Conservation (phyloP, 1,140 invertebrate species). For the Wiebesia pumilae region DNA sequence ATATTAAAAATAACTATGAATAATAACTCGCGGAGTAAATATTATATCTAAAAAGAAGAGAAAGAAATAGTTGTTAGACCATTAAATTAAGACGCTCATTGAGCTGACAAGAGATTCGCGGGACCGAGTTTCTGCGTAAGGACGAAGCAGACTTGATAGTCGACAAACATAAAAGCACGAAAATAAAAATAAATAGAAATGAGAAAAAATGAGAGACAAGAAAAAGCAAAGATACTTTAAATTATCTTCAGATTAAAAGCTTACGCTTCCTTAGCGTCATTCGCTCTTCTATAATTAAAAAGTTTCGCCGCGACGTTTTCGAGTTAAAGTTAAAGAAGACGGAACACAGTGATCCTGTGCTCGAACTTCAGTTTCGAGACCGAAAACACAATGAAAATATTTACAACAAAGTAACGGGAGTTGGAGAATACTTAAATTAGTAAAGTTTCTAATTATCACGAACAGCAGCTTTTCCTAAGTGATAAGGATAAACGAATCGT, state of each 20-base stretch:
- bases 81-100: constrained; percentile 59
- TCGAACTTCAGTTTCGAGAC: background rate
- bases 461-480: constrained; percentile 48
- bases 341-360: background rate
- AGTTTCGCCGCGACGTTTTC: constrained; percentile 47
- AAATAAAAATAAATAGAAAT: constrained; percentile 38
- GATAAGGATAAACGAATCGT: constrained; percentile 51
- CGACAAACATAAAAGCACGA: constrained; percentile 43
- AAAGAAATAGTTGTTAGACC: background rate
- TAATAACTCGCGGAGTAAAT: background rate
- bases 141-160: constrained; percentile 42
- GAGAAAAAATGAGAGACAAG: background rate
- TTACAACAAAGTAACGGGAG: constrained; percentile 50
- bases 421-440: constrained; percentile 50
- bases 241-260: constrained; percentile 57
- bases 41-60: background rate
- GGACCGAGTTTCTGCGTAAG: background rate
- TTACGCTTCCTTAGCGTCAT: constrained; percentile 55
- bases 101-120: constrained; percentile 45
- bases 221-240: constrained; percentile 48
- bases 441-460: constrained; percentile 51
- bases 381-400: constrained; percentile 50
- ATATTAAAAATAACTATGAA: background rate
- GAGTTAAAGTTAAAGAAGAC: constrained; percentile 30
- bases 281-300: constrained; percentile 56